Evolutionary conservation across 2,797 vertebrate species (phyloP).

Genomic region (Thamnophis elegans): DNA sequence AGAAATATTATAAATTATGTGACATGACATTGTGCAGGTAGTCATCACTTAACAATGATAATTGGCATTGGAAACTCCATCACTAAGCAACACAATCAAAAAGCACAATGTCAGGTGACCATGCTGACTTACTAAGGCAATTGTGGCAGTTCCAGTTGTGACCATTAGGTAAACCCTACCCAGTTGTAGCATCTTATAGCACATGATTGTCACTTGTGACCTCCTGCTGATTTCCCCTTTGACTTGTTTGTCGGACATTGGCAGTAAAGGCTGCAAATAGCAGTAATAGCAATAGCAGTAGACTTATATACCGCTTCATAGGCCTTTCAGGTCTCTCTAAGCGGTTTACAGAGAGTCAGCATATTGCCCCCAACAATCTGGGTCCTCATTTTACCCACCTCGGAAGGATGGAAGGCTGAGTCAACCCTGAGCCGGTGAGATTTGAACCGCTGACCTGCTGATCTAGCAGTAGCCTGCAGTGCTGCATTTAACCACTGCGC

Average conservation of each 20-base stretch:
- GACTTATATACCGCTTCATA: no score
- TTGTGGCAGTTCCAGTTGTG: background rate
- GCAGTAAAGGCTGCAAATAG: background rate
- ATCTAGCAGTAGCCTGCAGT: no score
- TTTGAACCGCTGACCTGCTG: no score
- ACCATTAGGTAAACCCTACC: background rate
- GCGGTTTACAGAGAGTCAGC: no score
- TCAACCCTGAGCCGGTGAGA: no score
- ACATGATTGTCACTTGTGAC: background rate
- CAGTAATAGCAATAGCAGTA: no score
- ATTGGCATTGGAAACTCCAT: background rate
- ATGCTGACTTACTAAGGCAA: background rate
- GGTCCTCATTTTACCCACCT: no score
- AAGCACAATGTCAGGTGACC: background rate
- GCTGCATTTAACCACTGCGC: no score
- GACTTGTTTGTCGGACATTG: background rate
- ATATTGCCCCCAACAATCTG: no score
- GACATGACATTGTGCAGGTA: background rate
- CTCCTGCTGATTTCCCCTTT: background rate
- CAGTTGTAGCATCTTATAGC: background rate
- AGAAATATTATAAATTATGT: conserved; percentile 8
- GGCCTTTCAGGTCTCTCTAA: no score
- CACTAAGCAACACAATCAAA: background rate
- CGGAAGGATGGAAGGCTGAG: no score
- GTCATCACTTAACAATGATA: background rate